Conservation (phyloP, 2,888 invertebrate species). For the Portevinia maculata region DNA sequence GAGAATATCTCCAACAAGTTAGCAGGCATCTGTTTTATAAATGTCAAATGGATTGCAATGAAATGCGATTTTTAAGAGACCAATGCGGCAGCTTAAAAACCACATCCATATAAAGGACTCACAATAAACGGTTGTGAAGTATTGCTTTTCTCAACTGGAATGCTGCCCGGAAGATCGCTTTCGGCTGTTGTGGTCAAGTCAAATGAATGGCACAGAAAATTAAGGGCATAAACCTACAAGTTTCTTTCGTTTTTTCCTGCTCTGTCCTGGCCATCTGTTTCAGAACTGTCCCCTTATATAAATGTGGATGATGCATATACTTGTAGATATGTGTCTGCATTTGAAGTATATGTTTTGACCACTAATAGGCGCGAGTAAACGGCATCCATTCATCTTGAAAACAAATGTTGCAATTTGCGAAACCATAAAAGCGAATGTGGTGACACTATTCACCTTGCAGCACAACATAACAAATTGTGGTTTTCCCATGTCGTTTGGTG, state of each 20-base stretch:
- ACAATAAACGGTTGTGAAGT: conserved; percentile 51
- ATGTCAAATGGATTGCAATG: conserved; percentile 61
- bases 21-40: neutral
- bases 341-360: conserved; percentile 64
- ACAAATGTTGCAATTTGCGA: conserved; percentile 74
- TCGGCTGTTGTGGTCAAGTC: conserved; percentile 65
- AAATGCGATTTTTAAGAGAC: conserved; percentile 44
- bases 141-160: conserved; percentile 66
- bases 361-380: conserved; percentile 74
- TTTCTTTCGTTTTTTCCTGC: conserved; percentile 2
- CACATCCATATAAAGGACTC: conserved; percentile 49
- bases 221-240: conserved; percentile 42
- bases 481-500: conserved; percentile 65
- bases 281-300: neutral
- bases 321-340: conserved; percentile 8
- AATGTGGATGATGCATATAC: neutral
- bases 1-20: neutral
- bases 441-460: conserved; percentile 73
- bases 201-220: conserved; percentile 62
- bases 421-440: conserved; percentile 74
- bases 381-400: conserved; percentile 73
- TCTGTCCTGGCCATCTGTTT: conserved; percentile 42
- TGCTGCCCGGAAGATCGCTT: conserved; percentile 55
- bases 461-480: conserved; percentile 73
- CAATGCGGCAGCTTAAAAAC: conserved; percentile 42